Evolutionary conservation across 2,113 vertebrate species (phyloP).

Genomic region (Arenaria interpres): DNA sequence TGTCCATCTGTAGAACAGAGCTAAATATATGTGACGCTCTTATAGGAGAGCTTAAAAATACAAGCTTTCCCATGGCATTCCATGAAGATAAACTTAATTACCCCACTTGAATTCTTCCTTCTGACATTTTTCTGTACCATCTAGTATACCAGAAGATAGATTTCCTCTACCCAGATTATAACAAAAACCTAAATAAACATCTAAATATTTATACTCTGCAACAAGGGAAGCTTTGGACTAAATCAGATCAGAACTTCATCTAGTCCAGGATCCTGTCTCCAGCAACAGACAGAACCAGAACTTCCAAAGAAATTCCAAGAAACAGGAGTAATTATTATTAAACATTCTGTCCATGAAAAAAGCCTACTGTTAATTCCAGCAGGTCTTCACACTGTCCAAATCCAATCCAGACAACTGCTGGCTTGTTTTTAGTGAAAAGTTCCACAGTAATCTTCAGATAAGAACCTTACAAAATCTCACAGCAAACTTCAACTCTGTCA

Average conservation of each 20-base stretch:
- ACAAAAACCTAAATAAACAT: not conserved
- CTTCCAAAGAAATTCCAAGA: not conserved
- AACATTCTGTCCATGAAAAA: not conserved
- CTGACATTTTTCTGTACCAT: not conserved
- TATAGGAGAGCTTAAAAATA: not conserved
- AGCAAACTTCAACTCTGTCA: not conserved
- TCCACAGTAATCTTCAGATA: not conserved
- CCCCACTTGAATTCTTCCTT: not conserved
- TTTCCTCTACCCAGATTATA: not conserved
- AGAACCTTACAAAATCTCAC: not conserved
- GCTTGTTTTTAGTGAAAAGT: not conserved
- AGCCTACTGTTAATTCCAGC: not conserved
- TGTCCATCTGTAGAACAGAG: not conserved
- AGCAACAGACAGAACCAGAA: not conserved
- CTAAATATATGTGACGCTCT: not conserved
- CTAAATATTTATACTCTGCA: not conserved
- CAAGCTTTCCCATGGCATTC: not conserved
- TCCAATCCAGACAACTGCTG: not conserved
- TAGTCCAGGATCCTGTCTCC: not conserved
- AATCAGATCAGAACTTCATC: not conserved
- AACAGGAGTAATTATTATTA: not conserved
- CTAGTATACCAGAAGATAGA: not conserved
- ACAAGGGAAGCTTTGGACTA: not conserved
- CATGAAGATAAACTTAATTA: not conserved
- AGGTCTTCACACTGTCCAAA: not conserved